A percentile compares a stretch with the other conserved stretches of the same genome.
Conservation (phyloP, 1,140 invertebrate species). For the Amphibalanus amphitrite region DNA sequence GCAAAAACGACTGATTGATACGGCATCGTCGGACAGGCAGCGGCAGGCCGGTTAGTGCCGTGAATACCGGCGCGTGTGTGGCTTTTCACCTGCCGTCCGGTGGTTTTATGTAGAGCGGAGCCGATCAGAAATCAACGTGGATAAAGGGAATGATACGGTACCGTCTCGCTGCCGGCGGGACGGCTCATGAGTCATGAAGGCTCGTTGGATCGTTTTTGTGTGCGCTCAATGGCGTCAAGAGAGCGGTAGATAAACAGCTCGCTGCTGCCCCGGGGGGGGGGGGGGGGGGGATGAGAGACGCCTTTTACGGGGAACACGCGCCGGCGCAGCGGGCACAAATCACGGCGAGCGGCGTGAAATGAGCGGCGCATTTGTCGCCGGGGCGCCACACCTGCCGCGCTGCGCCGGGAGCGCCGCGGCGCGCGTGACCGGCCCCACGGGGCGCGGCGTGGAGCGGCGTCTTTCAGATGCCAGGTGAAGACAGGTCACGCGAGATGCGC, state of each 20-base stretch:
- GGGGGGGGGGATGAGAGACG: not conserved
- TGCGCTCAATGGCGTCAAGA: not conserved
- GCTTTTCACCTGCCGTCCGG: too few relatives aligned
- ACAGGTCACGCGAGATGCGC: too few relatives aligned
- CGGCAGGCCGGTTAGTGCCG: not conserved
- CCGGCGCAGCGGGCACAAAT: not conserved
- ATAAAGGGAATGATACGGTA: not conserved
- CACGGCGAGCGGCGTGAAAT: not conserved
- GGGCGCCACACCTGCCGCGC: not conserved
- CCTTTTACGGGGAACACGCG: not conserved
- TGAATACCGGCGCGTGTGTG: not conserved
- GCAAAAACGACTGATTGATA: not conserved
- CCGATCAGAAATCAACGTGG: not conserved
- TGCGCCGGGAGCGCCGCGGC: not conserved
- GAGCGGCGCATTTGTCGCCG: not conserved
- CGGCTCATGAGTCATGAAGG: not conserved
- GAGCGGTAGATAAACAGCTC: not conserved
- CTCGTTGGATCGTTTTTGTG: not conserved
- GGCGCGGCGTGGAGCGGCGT: not conserved
- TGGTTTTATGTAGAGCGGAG: too few relatives aligned
- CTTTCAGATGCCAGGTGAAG: too few relatives aligned
- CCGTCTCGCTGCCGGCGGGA: not conserved
- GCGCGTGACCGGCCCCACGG: not conserved
- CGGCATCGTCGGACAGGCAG: not conserved
- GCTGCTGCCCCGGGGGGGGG: too few relatives aligned